Evolutionary conservation across 2,888 invertebrate genomes (phyloP).

Genomic region (Drosophila meridiana): DNA sequence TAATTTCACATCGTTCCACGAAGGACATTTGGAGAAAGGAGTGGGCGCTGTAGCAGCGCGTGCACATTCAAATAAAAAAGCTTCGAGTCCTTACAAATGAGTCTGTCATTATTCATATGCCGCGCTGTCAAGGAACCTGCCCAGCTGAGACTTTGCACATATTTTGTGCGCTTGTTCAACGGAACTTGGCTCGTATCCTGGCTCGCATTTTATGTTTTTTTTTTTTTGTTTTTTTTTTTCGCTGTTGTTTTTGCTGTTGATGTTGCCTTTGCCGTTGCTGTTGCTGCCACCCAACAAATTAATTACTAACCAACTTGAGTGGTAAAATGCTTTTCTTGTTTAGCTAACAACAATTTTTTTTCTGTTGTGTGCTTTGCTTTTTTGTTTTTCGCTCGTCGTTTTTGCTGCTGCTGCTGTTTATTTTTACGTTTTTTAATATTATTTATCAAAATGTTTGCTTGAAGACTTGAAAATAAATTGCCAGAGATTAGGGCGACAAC

Average conservation of each 20-base stretch:
- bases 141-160: slow-evolving; percentile 55
- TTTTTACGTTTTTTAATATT: slow-evolving; percentile 54
- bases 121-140: slow-evolving; percentile 41
- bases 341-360: slow-evolving; percentile 32
- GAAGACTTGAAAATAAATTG: slow-evolving; percentile 75
- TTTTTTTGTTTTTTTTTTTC: neutral
- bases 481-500: slow-evolving; percentile 78
- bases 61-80: slow-evolving; percentile 69
- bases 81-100: slow-evolving; percentile 71
- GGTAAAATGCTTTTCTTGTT: slow-evolving; percentile 75
- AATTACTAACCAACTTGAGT: slow-evolving; percentile 77
- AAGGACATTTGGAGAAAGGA: slow-evolving; percentile 3
- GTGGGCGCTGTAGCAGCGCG: slow-evolving; percentile 18
- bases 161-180: slow-evolving; percentile 71
- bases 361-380: slow-evolving; percentile 28
- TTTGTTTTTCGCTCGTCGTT: slow-evolving; percentile 9
- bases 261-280: slow-evolving; percentile 20
- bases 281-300: slow-evolving; percentile 67
- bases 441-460: slow-evolving; percentile 69
- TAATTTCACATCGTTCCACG: neutral
- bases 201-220: slow-evolving; percentile 4
- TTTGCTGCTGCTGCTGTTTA: slow-evolving; percentile 16
- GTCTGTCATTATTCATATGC: slow-evolving; percentile 75
- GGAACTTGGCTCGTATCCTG: slow-evolving; percentile 40
- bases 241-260: slow-evolving; percentile 3